phyloP scores from a whole-genome alignment of 2,888 invertebrate genomes.

The Crossocerus cetratus region DNA sequence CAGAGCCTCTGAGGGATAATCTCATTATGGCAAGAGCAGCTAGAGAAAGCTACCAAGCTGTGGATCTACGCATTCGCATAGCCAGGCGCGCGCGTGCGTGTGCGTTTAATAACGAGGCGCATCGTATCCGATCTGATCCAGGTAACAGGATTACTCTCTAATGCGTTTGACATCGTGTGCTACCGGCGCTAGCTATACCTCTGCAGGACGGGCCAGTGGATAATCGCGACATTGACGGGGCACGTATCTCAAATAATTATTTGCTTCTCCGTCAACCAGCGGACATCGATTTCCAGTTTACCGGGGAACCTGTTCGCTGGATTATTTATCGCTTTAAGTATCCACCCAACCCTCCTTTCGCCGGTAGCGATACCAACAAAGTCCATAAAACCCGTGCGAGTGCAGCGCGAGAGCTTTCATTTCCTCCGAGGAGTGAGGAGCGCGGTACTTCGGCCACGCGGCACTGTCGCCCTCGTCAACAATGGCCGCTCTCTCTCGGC shows the following conservation, averaged over 20 bases:
- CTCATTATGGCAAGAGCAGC: no score
- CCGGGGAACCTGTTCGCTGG: not conserved
- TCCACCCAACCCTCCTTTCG: no score
- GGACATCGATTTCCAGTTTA: not conserved
- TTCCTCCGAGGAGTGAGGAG: not conserved
- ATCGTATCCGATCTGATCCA: not conserved
- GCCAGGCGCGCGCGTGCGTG: slow-evolving; percentile 8
- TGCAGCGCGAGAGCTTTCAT: not conserved
- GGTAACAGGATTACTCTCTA: slow-evolving; percentile 68
- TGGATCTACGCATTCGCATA: not conserved
- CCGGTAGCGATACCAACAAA: no score
- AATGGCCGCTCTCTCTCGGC: not conserved
- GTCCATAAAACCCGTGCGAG: no score
- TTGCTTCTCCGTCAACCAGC: not conserved
- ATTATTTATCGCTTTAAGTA: no score
- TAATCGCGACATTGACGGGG: slow-evolving; percentile 20
- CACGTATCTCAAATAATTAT: slow-evolving; percentile 8
- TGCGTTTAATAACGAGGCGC: slow-evolving; percentile 29
- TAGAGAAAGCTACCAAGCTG: no score
- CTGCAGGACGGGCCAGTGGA: slow-evolving; percentile 18
- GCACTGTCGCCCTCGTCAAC: not conserved
- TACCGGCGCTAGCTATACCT: slow-evolving; percentile 54
- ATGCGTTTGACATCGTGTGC: slow-evolving; percentile 56
- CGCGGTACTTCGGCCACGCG: not conserved
- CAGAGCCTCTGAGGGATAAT: no score